Evolutionary conservation across 1,140 invertebrate species (phyloP).

Genomic region (Nixonia krombeini): DNA sequence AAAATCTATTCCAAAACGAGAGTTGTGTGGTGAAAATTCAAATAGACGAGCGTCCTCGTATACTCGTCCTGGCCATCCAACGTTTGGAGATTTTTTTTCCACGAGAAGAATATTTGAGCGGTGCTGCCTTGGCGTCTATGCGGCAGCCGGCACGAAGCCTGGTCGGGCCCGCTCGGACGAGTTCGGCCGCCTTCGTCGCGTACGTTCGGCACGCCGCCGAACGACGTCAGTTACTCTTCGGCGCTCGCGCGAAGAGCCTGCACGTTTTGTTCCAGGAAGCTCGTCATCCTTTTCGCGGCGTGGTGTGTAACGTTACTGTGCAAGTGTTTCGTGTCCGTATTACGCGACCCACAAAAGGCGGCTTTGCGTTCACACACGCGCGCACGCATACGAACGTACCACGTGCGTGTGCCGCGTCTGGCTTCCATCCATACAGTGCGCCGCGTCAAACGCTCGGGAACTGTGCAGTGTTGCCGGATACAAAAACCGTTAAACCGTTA

Average conservation of each 20-base stretch:
- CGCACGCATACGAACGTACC: constrained; percentile 13
- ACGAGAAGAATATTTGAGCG: constrained; percentile 21
- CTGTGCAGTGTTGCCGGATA: constrained; percentile 46
- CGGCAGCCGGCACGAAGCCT: constrained; percentile 52
- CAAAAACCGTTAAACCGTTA: no score
- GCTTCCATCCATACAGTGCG: constrained; percentile 38
- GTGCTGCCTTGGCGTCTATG: constrained; percentile 36
- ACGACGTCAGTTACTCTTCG: constrained; percentile 68
- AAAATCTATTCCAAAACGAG: no score
- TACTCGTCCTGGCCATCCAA: no score
- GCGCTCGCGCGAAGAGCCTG: constrained; percentile 65
- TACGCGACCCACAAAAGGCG: constrained; percentile 13
- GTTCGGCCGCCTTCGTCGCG: constrained; percentile 44
- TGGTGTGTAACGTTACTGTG: constrained; percentile 23
- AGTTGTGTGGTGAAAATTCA: no score
- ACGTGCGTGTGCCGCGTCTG: constrained; percentile 15
- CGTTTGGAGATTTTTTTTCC: no score
- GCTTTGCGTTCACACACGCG: constrained; percentile 23
- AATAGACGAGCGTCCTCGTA: no score
- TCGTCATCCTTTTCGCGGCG: constrained; percentile 35
- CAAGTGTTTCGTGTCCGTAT: constrained; percentile 7
- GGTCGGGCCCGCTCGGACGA: constrained; percentile 43
- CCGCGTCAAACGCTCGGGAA: no score
- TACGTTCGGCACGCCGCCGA: constrained; percentile 25
- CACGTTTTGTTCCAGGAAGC: constrained; percentile 35